Evolutionary conservation across 2,888 invertebrate species (phyloP), one percentile per base, ranked within the genome.

Genomic region (Phoenoteleia sp.): DNA sequence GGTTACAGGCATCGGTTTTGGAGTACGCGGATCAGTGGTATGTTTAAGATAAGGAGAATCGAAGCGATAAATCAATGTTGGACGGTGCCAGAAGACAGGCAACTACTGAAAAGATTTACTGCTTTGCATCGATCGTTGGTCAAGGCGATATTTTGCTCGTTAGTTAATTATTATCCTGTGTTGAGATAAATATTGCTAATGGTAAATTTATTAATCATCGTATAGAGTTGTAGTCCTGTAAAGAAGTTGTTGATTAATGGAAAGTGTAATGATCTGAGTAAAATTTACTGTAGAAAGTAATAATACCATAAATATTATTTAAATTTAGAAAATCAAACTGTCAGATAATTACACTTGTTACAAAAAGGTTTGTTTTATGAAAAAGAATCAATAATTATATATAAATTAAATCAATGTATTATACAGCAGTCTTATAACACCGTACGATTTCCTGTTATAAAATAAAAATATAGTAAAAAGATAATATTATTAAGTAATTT

Each of bases 61-160:
- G 39, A 36, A 47, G n/a, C 27, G 49, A 58, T 27, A 19, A 25
- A 67, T 7, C 25, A 52, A 54, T 21, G 15, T 23, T 9, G 33
- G 11, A 15, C 4, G 17, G 6, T 64, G 76, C 82, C 82, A 27
- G 82, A 82, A 82, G 76, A 82, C 71, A 72, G 81, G 81, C 75
- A 75, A 62, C 21, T 49, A 67, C 25, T 47, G 52, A 36, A 45
- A 49, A 36, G 3, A 17, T 13, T 17, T 17, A 21, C 19, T n/a
- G n/a, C 17, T 45, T 56, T 33, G 52, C 29, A 11, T 47, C 19
- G 23, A 45, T 71, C 29, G 29, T 45, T n/a, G 7, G 23, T 71
- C 56, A 45, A 19, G 45, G 23, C 42, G 15, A 52, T 56, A 64
- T 42, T 27, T 25, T 39, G 5, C 39, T 33, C 33, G 42, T 42